Conservation (phyloP, 2,797 vertebrate genomes). For the Erithacus rubecula region DNA sequence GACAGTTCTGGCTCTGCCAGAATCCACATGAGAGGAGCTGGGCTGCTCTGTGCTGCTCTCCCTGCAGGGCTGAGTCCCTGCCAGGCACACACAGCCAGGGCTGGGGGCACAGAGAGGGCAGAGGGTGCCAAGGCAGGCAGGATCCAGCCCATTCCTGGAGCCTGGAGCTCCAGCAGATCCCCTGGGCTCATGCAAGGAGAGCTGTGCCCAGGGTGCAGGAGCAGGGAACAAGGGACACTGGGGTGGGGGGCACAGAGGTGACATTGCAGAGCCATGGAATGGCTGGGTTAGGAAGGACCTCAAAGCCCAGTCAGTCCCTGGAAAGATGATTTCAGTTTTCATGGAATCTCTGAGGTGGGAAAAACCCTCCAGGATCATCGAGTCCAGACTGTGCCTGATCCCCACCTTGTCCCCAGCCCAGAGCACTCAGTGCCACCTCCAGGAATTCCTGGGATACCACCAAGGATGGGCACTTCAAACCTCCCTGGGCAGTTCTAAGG, state of each 20-base stretch:
- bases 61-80: neutral
- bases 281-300: neutral
- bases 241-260: neutral
- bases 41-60: neutral
- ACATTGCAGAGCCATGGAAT: neutral
- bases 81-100: neutral
- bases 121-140: neutral
- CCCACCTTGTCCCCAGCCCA: neutral
- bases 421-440: neutral
- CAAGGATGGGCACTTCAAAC: neutral
- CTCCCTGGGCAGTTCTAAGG: neutral
- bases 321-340: neutral
- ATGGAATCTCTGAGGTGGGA: neutral
- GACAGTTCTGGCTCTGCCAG: neutral
- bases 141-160: neutral
- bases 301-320: no score
- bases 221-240: neutral
- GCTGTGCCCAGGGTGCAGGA: neutral
- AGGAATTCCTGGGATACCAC: neutral
- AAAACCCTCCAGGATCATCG: neutral
- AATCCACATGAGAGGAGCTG: neutral
- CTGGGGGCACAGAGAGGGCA: neutral
- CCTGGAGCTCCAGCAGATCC: neutral
- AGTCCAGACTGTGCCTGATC: rapidly evolving
- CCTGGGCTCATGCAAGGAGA: neutral